Evolutionary conservation across 1,140 invertebrate species (phyloP), one percentile per base, ranked within the genome.

Genomic region (Mercenaria mercenaria): DNA sequence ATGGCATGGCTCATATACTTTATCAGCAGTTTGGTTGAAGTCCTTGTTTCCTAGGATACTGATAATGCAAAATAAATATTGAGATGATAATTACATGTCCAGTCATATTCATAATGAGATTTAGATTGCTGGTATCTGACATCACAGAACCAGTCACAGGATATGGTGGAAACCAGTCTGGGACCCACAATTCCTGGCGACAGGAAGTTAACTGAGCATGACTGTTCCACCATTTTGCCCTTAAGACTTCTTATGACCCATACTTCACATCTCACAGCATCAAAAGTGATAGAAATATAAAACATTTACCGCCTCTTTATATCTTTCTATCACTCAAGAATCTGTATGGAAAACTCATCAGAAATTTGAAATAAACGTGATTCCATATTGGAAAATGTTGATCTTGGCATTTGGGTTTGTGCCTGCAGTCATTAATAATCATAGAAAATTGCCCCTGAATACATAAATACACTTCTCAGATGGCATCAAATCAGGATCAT

Each of bases 381-480:
- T 87, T 77, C 85, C 85, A 87, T 87, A 87, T 87, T 87, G 69
- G 47, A 59, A 77, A 52, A 20, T 87, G 86, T 88, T 88, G 86
- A 88, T 88, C 50, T 88, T 88, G 86, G 86, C 86, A 67, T 87
- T 87, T 79, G 39, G 76, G 64, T 59, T 61, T 76, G 72, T 87
- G 72, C 85, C 76, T 23, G 37, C n/a, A 77, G 85, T 87, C 85
- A 87, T 87, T 87, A 87, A 87, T 87, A 87, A 87, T 87, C 74
- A 79, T 79, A 64, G 85, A 59, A 87, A 87, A 87, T 87, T 79
- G 72, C 85, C 47, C 52, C 72, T 59, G 76, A 79, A 87, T 67
- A 87, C 85, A 87, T 87, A 87, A 87, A 87, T 87, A 87, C 74
- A 79, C 74, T 79, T 79, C 85, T 87, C 85, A 59, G 52, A 87